These are phyloP conservation scores for Amphipoea lucens DNA, from an alignment of 2,888 invertebrate genomes.

Conservation along the genomic window DNA sequence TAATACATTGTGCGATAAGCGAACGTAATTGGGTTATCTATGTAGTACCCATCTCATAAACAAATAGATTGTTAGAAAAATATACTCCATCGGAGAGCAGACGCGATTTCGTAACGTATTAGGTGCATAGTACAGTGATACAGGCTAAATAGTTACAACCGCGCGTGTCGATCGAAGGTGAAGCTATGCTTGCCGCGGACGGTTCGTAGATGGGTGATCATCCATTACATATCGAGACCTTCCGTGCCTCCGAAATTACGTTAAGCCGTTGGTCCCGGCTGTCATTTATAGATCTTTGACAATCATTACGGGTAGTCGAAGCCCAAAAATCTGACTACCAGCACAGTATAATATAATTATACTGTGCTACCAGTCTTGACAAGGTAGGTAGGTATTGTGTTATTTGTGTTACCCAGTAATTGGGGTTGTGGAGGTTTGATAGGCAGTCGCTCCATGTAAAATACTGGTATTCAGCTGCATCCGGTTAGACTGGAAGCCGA, in stretches of 20 bases:
- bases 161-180: background rate
- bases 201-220: background rate
- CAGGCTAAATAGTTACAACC: background rate
- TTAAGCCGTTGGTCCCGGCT: background rate
- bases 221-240: background rate
- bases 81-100: constrained; percentile 61
- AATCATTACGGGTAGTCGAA: background rate
- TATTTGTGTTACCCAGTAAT: background rate
- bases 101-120: constrained; percentile 62
- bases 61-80: constrained; percentile 79
- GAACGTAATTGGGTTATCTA: constrained; percentile 84
- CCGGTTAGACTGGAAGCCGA: background rate
- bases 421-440: background rate
- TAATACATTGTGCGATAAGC: constrained; percentile 82
- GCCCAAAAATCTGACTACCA: background rate
- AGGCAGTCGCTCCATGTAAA: background rate
- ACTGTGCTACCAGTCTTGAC: background rate
- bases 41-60: constrained; percentile 80
- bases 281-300: background rate
- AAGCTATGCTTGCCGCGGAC: background rate
- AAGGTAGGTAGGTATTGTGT: background rate
- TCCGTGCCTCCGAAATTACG: background rate
- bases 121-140: constrained; percentile 56
- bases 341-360: no score
- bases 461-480: background rate